These are phyloP conservation scores for Cottoperca gobio DNA, from an alignment of 2,797 vertebrate genomes.

Conservation along the genomic window DNA sequence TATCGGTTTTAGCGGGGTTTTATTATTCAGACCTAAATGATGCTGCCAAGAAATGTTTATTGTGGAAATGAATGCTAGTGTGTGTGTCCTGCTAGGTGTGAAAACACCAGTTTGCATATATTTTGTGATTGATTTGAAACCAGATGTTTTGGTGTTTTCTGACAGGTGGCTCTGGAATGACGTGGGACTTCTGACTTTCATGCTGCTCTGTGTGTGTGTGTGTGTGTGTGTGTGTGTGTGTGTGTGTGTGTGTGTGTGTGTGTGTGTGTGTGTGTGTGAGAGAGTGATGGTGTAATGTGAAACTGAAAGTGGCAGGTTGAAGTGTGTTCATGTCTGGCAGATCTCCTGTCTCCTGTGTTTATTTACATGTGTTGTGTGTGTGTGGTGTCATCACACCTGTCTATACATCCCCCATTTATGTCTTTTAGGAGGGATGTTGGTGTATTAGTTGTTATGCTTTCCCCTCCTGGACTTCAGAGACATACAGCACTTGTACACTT, in stretches of 20 bases:
- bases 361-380: constrained; percentile 21
- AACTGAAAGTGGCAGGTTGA: constrained; percentile 39
- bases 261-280: constrained; percentile 5
- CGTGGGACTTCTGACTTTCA: constrained; percentile 39
- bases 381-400: constrained; percentile 49
- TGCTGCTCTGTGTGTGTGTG: constrained; percentile 12
- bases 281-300: constrained; percentile 23
- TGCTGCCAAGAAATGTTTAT: constrained; percentile 24
- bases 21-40: constrained; percentile 12
- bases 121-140: constrained; percentile 52
- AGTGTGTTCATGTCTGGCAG: constrained; percentile 37
- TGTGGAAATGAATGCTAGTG: background rate
- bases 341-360: constrained; percentile 40
- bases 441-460: constrained; percentile 32
- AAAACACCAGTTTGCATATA: constrained; percentile 27
- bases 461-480: constrained; percentile 51
- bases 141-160: constrained; percentile 49
- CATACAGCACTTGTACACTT: constrained; percentile 43
- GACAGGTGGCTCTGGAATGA: constrained; percentile 56
- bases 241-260: constrained; percentile 16
- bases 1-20: constrained; percentile 24
- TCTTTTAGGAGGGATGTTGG: constrained; percentile 37
- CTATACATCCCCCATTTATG: constrained; percentile 34
- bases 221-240: constrained; percentile 18
- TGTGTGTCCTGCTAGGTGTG: constrained; percentile 13